phyloP scores from a whole-genome alignment of 2,113 vertebrate species.

The Trichechus manatus region DNA sequence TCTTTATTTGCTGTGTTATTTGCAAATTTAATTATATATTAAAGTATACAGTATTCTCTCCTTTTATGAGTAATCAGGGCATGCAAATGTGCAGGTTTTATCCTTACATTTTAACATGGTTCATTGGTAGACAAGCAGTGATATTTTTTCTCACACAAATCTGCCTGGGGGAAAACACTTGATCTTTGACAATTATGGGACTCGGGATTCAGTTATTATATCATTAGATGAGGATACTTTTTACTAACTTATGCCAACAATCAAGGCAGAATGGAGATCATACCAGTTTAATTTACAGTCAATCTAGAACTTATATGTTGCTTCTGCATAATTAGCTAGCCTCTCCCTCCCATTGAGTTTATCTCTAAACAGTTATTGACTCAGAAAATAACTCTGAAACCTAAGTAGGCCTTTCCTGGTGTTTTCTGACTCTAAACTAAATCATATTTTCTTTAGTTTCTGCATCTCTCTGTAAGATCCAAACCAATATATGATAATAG shows the following conservation, averaged over 20 bases:
- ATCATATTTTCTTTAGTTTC: background rate
- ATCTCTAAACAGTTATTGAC: background rate
- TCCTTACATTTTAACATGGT: slow-evolving; percentile 64
- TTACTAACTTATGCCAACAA: slow-evolving; percentile 45
- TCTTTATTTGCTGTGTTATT: slow-evolving; percentile 62
- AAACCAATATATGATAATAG: background rate
- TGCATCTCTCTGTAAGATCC: background rate
- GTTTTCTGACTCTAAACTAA: slow-evolving; percentile 6
- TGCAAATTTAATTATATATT: slow-evolving; percentile 76
- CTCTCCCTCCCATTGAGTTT: background rate
- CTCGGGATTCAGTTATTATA: slow-evolving; percentile 51
- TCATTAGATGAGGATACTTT: slow-evolving; percentile 30
- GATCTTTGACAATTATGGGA: slow-evolving; percentile 61
- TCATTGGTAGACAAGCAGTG: slow-evolving; percentile 51
- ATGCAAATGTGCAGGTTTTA: slow-evolving; percentile 71
- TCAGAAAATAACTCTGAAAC: slow-evolving; percentile 38
- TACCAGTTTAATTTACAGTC: slow-evolving; percentile 24
- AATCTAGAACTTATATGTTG: background rate
- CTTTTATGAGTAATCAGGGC: slow-evolving; percentile 74
- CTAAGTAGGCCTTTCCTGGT: background rate
- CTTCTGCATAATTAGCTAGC: background rate
- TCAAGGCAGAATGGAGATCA: slow-evolving; percentile 50
- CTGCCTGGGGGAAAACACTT: slow-evolving; percentile 18
- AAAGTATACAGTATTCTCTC: slow-evolving; percentile 77
- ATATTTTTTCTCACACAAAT: slow-evolving; percentile 36